Percentiles rank a stretch among this genome's conserved stretches.
phyloP scores from a whole-genome alignment of 2,888 invertebrate species.

The Eupithecia subfuscata region DNA sequence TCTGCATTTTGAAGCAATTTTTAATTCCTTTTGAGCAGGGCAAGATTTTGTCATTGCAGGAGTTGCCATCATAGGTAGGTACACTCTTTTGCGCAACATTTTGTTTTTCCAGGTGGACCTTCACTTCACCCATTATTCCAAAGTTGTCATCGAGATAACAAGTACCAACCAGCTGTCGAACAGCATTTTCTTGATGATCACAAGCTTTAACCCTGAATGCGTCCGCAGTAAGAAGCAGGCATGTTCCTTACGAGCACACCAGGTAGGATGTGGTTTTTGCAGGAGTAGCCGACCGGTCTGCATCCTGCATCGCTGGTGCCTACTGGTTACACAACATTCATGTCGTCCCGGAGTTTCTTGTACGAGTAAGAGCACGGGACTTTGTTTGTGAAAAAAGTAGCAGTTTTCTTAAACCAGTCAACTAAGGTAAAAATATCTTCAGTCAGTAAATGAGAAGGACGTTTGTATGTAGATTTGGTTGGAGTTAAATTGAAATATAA shows the following conservation, averaged over 20 bases:
- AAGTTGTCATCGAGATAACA: too few relatives aligned
- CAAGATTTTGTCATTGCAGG: too few relatives aligned
- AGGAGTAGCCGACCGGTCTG: conserved; percentile 43
- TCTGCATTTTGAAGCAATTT: too few relatives aligned
- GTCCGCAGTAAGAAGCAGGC: conserved; percentile 18
- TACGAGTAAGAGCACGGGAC: background rate
- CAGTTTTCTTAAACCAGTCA: background rate
- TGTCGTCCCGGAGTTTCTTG: conserved; percentile 12
- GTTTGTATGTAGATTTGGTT: background rate
- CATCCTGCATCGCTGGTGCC: conserved; percentile 41
- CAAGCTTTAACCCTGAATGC: conserved; percentile 15
- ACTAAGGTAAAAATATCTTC: background rate
- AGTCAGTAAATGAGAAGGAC: background rate
- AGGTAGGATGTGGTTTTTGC: conserved; percentile 45
- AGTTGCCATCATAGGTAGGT: too few relatives aligned
- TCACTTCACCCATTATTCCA: too few relatives aligned
- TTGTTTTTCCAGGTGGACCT: background rate
- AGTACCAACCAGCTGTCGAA: background rate
- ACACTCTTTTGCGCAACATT: too few relatives aligned
- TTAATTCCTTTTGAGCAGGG: too few relatives aligned
- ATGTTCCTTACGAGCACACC: conserved; percentile 20
- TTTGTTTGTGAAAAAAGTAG: background rate
- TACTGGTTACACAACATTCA: conserved; percentile 42
- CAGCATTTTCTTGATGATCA: background rate
- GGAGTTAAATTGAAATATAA: background rate